phyloP scores from a whole-genome alignment of 1,140 invertebrate species.

The Ephestia elutella region DNA sequence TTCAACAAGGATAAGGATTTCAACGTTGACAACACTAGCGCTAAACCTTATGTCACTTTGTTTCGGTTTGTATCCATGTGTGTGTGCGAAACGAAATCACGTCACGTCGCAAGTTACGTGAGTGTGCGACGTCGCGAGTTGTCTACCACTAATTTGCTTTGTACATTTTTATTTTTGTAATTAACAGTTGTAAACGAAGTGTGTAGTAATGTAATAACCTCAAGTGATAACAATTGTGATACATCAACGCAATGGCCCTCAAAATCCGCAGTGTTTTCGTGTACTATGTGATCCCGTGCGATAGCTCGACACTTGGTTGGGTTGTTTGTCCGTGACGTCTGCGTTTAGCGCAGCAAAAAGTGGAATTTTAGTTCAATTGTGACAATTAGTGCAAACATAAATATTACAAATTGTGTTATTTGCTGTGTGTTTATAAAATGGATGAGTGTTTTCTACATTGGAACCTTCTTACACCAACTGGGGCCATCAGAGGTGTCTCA shows the following conservation, averaged over 20 bases:
- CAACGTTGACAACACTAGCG: constrained; percentile 17
- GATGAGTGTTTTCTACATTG: constrained; percentile 63
- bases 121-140: constrained; percentile 71
- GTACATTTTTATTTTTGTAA: constrained; percentile 73
- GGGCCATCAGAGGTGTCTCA: constrained; percentile 67
- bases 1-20: too few relatives aligned
- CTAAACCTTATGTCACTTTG: constrained; percentile 43
- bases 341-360: constrained; percentile 72
- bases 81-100: constrained; percentile 59
- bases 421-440: constrained; percentile 68
- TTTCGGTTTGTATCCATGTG: constrained; percentile 39
- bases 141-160: constrained; percentile 67
- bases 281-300: constrained; percentile 65
- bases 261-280: constrained; percentile 65
- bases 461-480: constrained; percentile 61
- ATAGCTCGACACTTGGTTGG: constrained; percentile 66
- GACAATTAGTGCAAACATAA: constrained; percentile 68
- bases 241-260: constrained; percentile 54
- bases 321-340: constrained; percentile 74
- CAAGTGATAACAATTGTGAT: constrained; percentile 69
- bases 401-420: constrained; percentile 59
- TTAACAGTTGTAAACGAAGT: constrained; percentile 56
- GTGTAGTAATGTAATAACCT: constrained; percentile 61
- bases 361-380: constrained; percentile 71
- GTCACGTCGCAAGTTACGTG: constrained; percentile 59